phyloP scores from a whole-genome alignment of 64 coral and sea anemone genomes.

The Porites lutea region DNA sequence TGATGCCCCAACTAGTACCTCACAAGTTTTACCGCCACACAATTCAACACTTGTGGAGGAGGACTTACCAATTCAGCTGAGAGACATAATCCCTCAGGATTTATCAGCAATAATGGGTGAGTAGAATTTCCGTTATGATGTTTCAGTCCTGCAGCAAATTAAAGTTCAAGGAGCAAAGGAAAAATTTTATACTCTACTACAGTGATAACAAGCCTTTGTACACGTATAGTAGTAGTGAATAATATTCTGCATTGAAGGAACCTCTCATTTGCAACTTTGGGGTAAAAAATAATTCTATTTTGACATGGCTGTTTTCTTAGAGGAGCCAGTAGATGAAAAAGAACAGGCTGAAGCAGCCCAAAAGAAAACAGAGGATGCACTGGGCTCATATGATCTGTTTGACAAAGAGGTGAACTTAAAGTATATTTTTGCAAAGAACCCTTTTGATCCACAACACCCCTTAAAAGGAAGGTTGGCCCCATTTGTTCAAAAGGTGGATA shows the following conservation, averaged over 20 bases:
- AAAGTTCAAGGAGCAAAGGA: no score
- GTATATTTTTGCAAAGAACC: not conserved
- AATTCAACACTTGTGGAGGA: constrained; percentile 40
- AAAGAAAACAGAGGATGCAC: not conserved
- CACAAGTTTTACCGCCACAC: not conserved
- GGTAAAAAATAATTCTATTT: not conserved
- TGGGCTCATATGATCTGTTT: not conserved
- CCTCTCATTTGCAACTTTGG: not conserved
- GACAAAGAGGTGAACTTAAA: not conserved
- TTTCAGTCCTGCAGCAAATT: no score
- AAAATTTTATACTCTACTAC: no score
- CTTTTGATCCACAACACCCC: no score
- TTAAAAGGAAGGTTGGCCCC: no score
- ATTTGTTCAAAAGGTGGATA: no score
- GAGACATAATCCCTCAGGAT: constrained; percentile 16
- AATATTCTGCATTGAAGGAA: no score
- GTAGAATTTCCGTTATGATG: not conserved
- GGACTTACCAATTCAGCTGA: not conserved
- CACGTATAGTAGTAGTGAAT: no score
- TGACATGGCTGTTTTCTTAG: not conserved
- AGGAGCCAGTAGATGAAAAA: not conserved
- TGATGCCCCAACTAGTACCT: not conserved
- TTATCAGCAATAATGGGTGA: constrained; percentile 25
- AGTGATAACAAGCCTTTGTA: no score
- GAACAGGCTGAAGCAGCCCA: not conserved